Base-by-base conservation (phyloP, 2,888 invertebrate species). In the Mechanitis messenoides region DNA sequence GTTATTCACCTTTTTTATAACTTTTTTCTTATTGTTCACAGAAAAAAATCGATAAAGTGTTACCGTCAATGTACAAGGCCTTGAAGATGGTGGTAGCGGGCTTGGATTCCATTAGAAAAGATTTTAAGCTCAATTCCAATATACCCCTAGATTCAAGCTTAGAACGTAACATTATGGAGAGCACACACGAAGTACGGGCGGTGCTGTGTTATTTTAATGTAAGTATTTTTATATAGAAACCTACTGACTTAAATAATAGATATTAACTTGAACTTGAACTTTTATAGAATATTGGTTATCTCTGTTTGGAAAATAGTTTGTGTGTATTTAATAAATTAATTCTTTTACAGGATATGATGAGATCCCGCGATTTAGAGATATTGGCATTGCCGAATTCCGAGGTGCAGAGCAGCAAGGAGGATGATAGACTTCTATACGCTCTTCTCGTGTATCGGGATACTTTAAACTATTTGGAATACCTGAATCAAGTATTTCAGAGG, bases 1-100 rank as follows among this genome's bases (percentile, higher is more conserved):
- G 9, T 53, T 1, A 45, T 2, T 33, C 11, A 20, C 33, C 45
- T 59, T 28, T 53, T 4, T 58, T 1, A 50, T 28, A 45, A 20
- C 9, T 20, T 53, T 33, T 53, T 33, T 55, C 69, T 57, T 66
- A 47, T 79, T 84, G 71, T 80, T 68, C 61, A 72, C 81, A 89
- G 89, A 71, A 68, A 67, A 76, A 82, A 12, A 80, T 87, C 46
- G 79, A 87, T 59, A 72, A 77, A 12, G 69, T 79, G n/a, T 81
- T 95, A 71, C 87, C 92, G 58, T 84, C 91, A 61, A 90, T 93
- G 75, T 94, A 93, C 83, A 91, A 92, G 73, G 92, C 92, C 68
- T 84, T 95, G 78, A 95, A 95, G 81, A 92, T 91, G 85, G 91
- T 93, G 65, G 94, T 94, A 1, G 94, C 94, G 5, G 94, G 93